These are phyloP conservation scores for Ennomos erosarius DNA, from an alignment of 2,888 invertebrate genomes.

Conservation along the genomic window DNA sequence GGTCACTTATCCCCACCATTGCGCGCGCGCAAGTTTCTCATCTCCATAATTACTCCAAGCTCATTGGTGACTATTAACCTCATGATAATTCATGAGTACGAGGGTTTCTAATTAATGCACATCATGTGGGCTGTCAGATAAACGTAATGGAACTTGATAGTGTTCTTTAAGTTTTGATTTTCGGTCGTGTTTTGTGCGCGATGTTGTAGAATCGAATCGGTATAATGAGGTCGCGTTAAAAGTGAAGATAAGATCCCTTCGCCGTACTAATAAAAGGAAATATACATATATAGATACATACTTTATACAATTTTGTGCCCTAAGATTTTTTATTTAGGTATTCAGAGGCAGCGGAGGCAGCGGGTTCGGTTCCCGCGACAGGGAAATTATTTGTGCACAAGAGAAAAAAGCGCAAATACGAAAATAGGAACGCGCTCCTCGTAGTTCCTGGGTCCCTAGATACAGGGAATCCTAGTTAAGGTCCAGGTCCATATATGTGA, in stretches of 20 bases:
- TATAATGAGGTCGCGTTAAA: constrained; percentile 27
- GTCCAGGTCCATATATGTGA: too few relatives aligned
- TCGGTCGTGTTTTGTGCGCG: constrained; percentile 24
- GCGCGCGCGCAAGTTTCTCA: constrained; percentile 70
- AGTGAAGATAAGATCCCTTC: not conserved
- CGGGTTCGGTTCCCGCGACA: too few relatives aligned
- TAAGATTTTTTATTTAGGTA: too few relatives aligned
- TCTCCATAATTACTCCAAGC: constrained; percentile 84
- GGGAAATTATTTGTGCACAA: too few relatives aligned
- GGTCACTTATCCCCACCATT: constrained; percentile 55
- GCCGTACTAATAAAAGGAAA: not conserved
- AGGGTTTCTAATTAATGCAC: constrained; percentile 78
- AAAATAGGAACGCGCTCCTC: too few relatives aligned
- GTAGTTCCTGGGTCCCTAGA: too few relatives aligned
- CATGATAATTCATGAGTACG: constrained; percentile 78
- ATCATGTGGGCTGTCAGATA: constrained; percentile 81
- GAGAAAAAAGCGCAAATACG: too few relatives aligned
- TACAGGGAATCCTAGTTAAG: too few relatives aligned
- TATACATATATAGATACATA: too few relatives aligned
- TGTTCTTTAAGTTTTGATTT: constrained; percentile 21
- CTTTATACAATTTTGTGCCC: too few relatives aligned
- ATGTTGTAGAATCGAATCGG: constrained; percentile 35
- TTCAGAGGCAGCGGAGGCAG: too few relatives aligned
- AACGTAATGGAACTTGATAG: constrained; percentile 61
- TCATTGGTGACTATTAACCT: constrained; percentile 85